These are phyloP conservation scores for Trissolcus japonicus DNA, from an alignment of 2,888 invertebrate species.

Conservation along the genomic window DNA sequence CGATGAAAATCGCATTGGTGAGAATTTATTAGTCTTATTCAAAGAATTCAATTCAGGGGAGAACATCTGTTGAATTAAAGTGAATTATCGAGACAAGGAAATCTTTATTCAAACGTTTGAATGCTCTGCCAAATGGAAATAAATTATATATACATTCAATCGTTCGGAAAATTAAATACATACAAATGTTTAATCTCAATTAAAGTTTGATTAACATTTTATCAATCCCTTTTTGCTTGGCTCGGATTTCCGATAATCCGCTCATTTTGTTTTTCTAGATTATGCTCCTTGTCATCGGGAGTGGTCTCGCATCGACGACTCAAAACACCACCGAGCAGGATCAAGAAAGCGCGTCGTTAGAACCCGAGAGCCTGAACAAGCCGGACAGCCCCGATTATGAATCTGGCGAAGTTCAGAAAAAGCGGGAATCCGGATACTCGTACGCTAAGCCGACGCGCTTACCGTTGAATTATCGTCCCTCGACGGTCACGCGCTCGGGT, in stretches of 20 bases:
- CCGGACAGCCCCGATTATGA: constrained; percentile 42
- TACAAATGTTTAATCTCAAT: no score
- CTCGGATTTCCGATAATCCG: background rate
- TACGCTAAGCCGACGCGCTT: constrained; percentile 62
- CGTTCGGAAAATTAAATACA: no score
- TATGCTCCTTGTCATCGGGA: constrained; percentile 40
- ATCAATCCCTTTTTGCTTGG: no score
- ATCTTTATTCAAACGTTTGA: constrained; percentile 1
- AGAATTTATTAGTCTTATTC: constrained; percentile 46
- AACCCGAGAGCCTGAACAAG: constrained; percentile 26
- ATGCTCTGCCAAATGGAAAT: background rate
- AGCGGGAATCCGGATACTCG: constrained; percentile 68
- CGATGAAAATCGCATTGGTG: constrained; percentile 66
- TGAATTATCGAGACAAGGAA: background rate
- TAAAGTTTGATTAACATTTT: no score
- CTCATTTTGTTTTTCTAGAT: background rate
- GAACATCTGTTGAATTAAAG: background rate
- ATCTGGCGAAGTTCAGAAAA: constrained; percentile 63
- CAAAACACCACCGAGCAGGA: constrained; percentile 23
- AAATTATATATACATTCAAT: no score
- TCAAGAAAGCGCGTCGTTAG: constrained; percentile 12
- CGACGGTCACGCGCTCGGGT: constrained; percentile 50
- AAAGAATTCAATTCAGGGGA: background rate
- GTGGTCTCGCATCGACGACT: constrained; percentile 52
- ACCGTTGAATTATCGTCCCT: constrained; percentile 55